Conservation (phyloP, 1,140 invertebrate species). For the Neodiprion virginianus region DNA sequence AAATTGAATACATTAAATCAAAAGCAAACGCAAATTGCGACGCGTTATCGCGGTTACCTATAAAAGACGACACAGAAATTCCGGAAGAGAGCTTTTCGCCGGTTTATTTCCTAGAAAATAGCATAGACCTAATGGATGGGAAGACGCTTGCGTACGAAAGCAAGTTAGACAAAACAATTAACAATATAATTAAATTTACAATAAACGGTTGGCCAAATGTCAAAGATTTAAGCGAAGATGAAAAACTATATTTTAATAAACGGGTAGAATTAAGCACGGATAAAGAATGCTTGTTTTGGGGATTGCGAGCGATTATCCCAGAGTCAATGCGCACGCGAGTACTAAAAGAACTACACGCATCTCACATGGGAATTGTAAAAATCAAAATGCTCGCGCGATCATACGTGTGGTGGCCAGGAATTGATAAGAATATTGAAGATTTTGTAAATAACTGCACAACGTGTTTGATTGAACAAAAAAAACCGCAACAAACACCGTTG, state of each 20-base stretch:
- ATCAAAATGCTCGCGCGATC: constrained; percentile 57
- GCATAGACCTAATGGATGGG: constrained; percentile 39
- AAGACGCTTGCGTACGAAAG: constrained; percentile 4
- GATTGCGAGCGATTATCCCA: constrained; percentile 49
- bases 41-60: no score
- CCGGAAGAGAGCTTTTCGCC: no score
- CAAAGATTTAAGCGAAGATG: constrained; percentile 7
- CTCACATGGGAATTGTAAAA: constrained; percentile 38
- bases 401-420: constrained; percentile 41
- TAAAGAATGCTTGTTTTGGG: constrained; percentile 33
- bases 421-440: constrained; percentile 39
- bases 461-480: constrained; percentile 30
- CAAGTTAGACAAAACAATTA: constrained; percentile 28
- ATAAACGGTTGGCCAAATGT: constrained; percentile 31
- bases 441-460: constrained; percentile 33
- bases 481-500: background rate
- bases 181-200: constrained; percentile 23
- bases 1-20: no score
- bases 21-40: no score
- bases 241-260: constrained; percentile 32
- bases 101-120: no score
- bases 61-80: no score
- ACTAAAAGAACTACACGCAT: constrained; percentile 40
- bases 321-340: constrained; percentile 31
- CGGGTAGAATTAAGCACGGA: constrained; percentile 32